Evolutionary conservation across 2,888 invertebrate species (phyloP), one percentile per base, ranked within the genome.

Genomic region (Phaedon cochleariae): DNA sequence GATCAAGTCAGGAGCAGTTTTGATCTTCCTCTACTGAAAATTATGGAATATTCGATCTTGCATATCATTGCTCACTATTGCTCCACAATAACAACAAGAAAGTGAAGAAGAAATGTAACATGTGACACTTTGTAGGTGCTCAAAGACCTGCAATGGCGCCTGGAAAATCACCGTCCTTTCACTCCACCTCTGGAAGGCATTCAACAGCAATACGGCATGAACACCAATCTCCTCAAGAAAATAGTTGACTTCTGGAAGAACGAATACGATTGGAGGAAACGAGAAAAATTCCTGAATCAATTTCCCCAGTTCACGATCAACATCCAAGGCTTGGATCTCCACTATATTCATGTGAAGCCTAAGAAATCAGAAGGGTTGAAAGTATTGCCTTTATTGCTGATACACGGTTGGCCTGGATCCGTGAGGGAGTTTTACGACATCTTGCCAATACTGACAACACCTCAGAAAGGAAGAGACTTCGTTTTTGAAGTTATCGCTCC

Each of bases 351-450:
- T 54, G 86, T 87, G 1, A 90, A 89, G 81, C 89, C 90, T 4
- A 80, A 74, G 57, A 64, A 71, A 79, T 64, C 74, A 0, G 51
- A 64, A 34, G 71, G 70, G 3, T 31, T 77, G 1, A 79, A 86
- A 75, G 85, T 88, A 0, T 69, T 91, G 0, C 92, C 94, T 0
- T 76, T 94, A 0, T 82, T 94, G 1, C 74, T 96, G 41, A 81
- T 92, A 12, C 96, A 96, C 79, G 96, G 96, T 37, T 96, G 96
- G 96, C 95, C 96, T 0, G 94, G 95, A 0, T 94, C 93, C 0
- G 86, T 95, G 1, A 85, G 90, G 17, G 96, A 96, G 83, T 96
- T 95, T 82, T 91, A 92, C 76, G 89, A 90, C 54, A 82, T 93
- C 0, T 89, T 94, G 52, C 92, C 93, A 0, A 77, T 88, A 45